Evolutionary conservation across 2,797 vertebrate species (phyloP).

Genomic region (Novumbra hubbsi): DNA sequence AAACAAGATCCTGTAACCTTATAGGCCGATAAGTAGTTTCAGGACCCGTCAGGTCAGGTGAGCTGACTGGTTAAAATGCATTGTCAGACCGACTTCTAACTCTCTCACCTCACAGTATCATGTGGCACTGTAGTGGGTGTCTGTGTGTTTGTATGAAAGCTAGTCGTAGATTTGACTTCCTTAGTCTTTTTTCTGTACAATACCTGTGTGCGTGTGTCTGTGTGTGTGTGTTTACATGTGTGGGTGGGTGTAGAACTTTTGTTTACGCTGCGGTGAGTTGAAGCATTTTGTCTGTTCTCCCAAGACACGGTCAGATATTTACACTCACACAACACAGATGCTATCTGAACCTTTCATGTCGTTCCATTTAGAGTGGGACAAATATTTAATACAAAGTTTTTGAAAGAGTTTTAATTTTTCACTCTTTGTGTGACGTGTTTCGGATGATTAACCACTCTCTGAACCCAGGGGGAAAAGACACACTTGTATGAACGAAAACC

Average conservation of each 20-base stretch:
- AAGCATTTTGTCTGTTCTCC: background rate
- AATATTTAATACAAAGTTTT: background rate
- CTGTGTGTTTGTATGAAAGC: slow-evolving; percentile 9
- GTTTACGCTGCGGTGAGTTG: background rate
- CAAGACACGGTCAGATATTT: background rate
- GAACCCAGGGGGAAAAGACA: background rate
- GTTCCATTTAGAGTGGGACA: background rate
- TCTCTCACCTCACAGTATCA: slow-evolving; percentile 29
- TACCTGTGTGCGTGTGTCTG: background rate
- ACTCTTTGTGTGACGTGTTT: background rate
- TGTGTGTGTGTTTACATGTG: background rate
- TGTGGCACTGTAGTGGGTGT: slow-evolving; percentile 15
- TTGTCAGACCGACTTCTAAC: slow-evolving; percentile 39
- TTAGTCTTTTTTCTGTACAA: background rate
- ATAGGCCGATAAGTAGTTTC: background rate
- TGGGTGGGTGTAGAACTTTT: background rate
- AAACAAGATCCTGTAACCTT: background rate
- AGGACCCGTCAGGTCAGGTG: background rate
- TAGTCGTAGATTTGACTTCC: background rate
- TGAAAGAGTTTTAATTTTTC: background rate
- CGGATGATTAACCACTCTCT: background rate
- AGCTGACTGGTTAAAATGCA: slow-evolving; percentile 11
- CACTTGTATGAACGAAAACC: slow-evolving; percentile 5
- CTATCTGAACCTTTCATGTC: background rate
- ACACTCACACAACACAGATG: background rate